phyloP scores from a whole-genome alignment of 2,113 vertebrate genomes.

The Buteo buteo region DNA sequence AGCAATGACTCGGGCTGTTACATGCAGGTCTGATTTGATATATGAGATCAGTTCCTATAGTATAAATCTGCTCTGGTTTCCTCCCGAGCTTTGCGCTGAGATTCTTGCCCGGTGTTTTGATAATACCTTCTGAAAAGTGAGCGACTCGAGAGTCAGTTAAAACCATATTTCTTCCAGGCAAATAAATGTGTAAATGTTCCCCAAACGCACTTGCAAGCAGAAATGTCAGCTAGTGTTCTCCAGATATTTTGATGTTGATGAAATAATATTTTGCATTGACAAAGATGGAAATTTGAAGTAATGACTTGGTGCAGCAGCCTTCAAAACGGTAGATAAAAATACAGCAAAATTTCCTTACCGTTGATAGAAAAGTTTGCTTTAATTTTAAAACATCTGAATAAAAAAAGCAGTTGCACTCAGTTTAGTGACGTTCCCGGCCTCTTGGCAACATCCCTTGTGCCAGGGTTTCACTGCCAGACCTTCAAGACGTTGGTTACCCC shows the following conservation, averaged over 20 bases:
- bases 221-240: not conserved
- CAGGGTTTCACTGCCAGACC: not conserved
- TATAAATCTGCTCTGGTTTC: not conserved
- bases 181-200: slow-evolving; percentile 14
- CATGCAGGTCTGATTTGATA: not conserved
- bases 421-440: not conserved
- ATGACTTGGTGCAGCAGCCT: not conserved
- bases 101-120: not conserved
- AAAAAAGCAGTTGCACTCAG: not conserved
- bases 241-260: slow-evolving; percentile 8
- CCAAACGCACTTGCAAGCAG: not conserved
- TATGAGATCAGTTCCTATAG: not conserved
- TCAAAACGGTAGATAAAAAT: not conserved
- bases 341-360: not conserved
- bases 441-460: not conserved
- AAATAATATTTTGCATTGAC: not conserved
- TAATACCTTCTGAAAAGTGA: slow-evolving; percentile 38
- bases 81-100: not conserved
- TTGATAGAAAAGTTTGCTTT: not conserved
- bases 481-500: not conserved
- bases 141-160: not conserved
- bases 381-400: not conserved
- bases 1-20: not conserved
- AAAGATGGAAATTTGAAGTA: not conserved
- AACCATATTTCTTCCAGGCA: slow-evolving; percentile 37